These are phyloP conservation scores for Remorina albescens DNA, from an alignment of 2,797 vertebrate genomes.

Conservation along the genomic window DNA sequence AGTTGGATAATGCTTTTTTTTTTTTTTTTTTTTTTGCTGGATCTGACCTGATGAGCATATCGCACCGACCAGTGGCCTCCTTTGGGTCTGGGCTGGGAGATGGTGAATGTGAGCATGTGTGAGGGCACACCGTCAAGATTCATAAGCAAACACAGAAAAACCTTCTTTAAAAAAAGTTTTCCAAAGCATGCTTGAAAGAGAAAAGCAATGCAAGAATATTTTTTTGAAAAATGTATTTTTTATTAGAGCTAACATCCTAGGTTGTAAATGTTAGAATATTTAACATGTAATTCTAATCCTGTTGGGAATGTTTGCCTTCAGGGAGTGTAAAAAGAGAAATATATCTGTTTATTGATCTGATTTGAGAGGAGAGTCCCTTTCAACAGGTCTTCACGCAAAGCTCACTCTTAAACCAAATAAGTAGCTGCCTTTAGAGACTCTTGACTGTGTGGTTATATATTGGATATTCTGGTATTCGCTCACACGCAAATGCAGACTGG, in stretches of 20 bases:
- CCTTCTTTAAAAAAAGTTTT: slow-evolving; percentile 78
- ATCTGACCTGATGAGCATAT: slow-evolving; percentile 74
- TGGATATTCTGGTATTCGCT: slow-evolving; percentile 79
- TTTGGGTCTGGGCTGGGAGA: slow-evolving; percentile 36
- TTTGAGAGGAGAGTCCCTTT: slow-evolving; percentile 85
- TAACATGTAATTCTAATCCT: slow-evolving; percentile 94
- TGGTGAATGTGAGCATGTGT: slow-evolving; percentile 37
- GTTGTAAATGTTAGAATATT: slow-evolving; percentile 99
- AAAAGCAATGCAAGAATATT: slow-evolving; percentile 97
- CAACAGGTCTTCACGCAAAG: slow-evolving; percentile 91
- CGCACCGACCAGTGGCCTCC: slow-evolving; percentile 22
- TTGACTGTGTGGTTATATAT: slow-evolving; percentile 84
- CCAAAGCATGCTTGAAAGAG: slow-evolving; percentile 92
- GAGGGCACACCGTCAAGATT: slow-evolving; percentile 61
- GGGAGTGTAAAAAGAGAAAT: slow-evolving; percentile 96
- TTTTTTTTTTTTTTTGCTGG: slow-evolving; percentile 74
- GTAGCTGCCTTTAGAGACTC: slow-evolving; percentile 98
- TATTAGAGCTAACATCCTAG: slow-evolving; percentile 98
- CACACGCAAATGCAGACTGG: slow-evolving; percentile 88
- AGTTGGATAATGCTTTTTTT: slow-evolving; percentile 46
- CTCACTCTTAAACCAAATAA: slow-evolving; percentile 97
- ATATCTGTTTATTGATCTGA: slow-evolving; percentile 93
- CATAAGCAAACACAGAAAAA: slow-evolving; percentile 68
- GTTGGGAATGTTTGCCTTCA: slow-evolving; percentile 83
- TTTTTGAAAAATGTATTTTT: slow-evolving; percentile 99